Evolutionary conservation across 2,113 vertebrate genomes (phyloP), one percentile per base, ranked within the genome.

Genomic region (Electrona antarctica): DNA sequence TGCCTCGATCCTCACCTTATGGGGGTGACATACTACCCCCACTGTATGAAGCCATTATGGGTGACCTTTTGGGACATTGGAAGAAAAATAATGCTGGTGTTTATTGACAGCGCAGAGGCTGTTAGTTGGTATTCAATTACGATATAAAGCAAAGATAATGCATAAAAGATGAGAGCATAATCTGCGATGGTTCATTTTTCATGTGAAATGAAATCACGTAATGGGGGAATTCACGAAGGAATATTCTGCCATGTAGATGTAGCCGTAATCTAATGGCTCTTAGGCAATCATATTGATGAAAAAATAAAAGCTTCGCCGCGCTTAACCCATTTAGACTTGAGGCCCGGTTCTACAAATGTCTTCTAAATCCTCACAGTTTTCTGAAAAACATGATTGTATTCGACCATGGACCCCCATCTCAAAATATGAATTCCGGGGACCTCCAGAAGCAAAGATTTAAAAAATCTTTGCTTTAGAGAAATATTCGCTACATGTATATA

Each of bases 31-130:
- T 15, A 68, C 59, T 64, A 51, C 29, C 14, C 33, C 41, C n/a
- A 15, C 64, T 50, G 67, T 67, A 69, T 45, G 4, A 56, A 55
- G 62, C 55, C 71, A 78, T 78, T 81, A 74, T 70, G 56, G 10
- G 3, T 76, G 68, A 68, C 68, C 71, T 74, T 80, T 61, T 58
- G 49, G 55, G 47, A 56, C 59, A 61, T 49, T n/a, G 55, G 15
- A 50, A 64, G 60, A 55, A 64, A 66, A 69, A 69, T 2, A 59
- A 14, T 56, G 9, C 15, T 7, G 14, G 51, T 52, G 13, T 57
- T 73, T 45, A 10, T 45, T 54, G 47, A 59, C 1, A 9, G n/a
- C 21, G 21, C 13, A 9, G 60, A 55, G 8, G 14, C 45, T 29
- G 6, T 64, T 58, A 28, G 60, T 49, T 57, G 47, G 48, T 72